Conservation (phyloP, 2,888 invertebrate species). For the Coenonympha glycerion region DNA sequence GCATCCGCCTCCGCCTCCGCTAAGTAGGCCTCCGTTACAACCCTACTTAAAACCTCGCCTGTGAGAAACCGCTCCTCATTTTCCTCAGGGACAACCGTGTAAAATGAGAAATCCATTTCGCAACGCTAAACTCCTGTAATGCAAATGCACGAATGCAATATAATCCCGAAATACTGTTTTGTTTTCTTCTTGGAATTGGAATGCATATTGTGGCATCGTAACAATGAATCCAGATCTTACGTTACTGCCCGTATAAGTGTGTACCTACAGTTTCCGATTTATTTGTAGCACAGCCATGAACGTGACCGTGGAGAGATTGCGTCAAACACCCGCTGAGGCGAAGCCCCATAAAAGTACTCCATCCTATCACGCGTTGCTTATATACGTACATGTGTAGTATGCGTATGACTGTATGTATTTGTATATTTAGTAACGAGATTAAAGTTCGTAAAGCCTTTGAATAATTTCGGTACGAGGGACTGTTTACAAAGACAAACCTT, state of each 20-base stretch:
- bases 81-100: no score
- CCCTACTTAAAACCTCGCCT: no score
- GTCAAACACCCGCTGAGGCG: slow-evolving; percentile 46
- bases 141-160: slow-evolving; percentile 1
- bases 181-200: slow-evolving; percentile 3
- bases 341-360: slow-evolving; percentile 50
- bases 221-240: slow-evolving; percentile 12
- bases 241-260: slow-evolving; percentile 2
- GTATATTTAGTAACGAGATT: slow-evolving; percentile 5
- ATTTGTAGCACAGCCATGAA: slow-evolving; percentile 44
- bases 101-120: slow-evolving; percentile 3
- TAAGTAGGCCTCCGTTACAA: no score
- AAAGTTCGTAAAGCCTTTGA: slow-evolving; percentile 1
- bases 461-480: neutral
- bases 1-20: no score
- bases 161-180: slow-evolving; percentile 1
- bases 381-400: slow-evolving; percentile 47
- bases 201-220: slow-evolving; percentile 10
- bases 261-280: slow-evolving; percentile 4
- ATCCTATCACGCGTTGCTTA: slow-evolving; percentile 34
- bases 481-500: no score
- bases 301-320: slow-evolving; percentile 59
- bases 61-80: no score
- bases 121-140: slow-evolving; percentile 1
- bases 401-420: no score